phyloP scores from a whole-genome alignment of 2,113 vertebrate genomes.

The Phrynocephalus versicolor region DNA sequence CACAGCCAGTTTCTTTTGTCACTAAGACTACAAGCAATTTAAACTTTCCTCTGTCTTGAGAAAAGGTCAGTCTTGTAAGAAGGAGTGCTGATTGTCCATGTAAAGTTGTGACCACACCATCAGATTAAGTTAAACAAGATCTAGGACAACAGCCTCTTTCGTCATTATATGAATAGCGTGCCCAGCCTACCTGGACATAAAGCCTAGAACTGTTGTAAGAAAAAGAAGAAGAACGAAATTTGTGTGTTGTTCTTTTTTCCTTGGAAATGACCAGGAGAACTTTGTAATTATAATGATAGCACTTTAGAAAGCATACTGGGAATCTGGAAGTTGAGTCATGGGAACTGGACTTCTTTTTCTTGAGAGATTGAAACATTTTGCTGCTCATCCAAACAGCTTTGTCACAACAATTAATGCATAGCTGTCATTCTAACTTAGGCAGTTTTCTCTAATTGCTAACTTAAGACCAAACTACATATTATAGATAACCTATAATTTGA shows the following conservation, averaged over 20 bases:
- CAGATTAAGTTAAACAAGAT: not conserved
- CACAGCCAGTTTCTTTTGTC: not conserved
- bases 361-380: too few species aligned
- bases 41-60: not conserved
- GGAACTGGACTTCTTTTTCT: too few species aligned
- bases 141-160: not conserved
- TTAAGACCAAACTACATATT: too few species aligned
- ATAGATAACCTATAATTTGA: too few species aligned
- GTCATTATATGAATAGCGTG: not conserved
- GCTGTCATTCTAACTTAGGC: not conserved
- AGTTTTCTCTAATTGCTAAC: not conserved
- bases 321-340: too few species aligned
- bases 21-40: not conserved
- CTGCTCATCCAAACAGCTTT: too few species aligned
- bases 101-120: not conserved
- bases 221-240: too few species aligned
- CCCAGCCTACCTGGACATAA: too few species aligned
- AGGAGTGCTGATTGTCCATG: too few species aligned
- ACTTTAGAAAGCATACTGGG: not conserved
- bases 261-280: not conserved
- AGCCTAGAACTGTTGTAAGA: too few species aligned
- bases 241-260: not conserved
- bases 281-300: not conserved
- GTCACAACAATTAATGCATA: not conserved
- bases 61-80: not conserved